Percentiles rank a stretch among this genome's conserved stretches.
Conservation (phyloP, 1,140 invertebrate genomes). For the Drosophila jambulina region DNA sequence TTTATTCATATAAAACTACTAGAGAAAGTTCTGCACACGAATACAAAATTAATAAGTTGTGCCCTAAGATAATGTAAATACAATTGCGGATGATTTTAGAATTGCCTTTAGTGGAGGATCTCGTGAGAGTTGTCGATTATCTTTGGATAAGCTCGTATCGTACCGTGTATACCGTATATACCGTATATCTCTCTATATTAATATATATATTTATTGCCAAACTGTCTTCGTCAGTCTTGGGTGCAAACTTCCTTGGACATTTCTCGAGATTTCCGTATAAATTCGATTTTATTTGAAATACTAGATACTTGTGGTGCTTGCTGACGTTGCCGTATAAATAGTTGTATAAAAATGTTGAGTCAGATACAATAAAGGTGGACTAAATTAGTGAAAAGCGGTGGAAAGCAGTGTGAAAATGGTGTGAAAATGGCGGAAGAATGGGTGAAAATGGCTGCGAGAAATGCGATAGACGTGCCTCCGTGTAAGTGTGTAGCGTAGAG, state of each 20-base stretch:
- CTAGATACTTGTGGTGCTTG: slow-evolving; percentile 47
- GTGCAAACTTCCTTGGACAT: slow-evolving; percentile 47
- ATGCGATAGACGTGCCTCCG: slow-evolving; percentile 83
- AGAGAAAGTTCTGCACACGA: slow-evolving; percentile 49
- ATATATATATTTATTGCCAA: slow-evolving; percentile 38
- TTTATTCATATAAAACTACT: slow-evolving; percentile 52
- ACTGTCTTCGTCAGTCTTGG: slow-evolving; percentile 61
- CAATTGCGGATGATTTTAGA: slow-evolving; percentile 49
- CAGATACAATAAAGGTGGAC: slow-evolving; percentile 34
- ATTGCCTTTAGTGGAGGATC: slow-evolving; percentile 46
- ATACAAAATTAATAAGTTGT: slow-evolving; percentile 54
- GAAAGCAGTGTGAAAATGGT: neutral
- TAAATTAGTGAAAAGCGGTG: slow-evolving; percentile 57
- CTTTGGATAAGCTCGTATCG: slow-evolving; percentile 70
- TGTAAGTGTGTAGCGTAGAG: slow-evolving; percentile 76
- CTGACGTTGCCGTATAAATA: slow-evolving; percentile 66
- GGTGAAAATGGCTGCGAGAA: slow-evolving; percentile 78
- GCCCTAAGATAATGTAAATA: slow-evolving; percentile 56
- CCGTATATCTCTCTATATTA: slow-evolving; percentile 25
- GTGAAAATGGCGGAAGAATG: slow-evolving; percentile 14
- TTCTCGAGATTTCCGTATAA: slow-evolving; percentile 37
- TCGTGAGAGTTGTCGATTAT: slow-evolving; percentile 50
- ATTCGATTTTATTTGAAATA: slow-evolving; percentile 50
- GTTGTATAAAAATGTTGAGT: slow-evolving; percentile 49
- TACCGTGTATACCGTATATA: slow-evolving; percentile 40